These are phyloP conservation scores for Lamprotornis superbus DNA, from an alignment of 2,113 vertebrate species.

Conservation along the genomic window DNA sequence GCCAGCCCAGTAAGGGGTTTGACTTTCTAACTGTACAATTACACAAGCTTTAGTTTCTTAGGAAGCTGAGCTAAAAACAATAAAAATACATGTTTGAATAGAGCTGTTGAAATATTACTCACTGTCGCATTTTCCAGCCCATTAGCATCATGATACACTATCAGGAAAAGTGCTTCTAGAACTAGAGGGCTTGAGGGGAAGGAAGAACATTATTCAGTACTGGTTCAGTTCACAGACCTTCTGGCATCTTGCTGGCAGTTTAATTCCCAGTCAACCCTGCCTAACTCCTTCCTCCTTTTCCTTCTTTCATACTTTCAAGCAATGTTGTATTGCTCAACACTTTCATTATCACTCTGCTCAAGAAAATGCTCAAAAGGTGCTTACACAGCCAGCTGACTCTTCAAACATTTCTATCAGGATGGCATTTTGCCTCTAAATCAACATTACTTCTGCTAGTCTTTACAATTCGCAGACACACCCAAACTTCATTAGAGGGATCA, in stretches of 20 bases:
- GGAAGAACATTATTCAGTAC: background rate
- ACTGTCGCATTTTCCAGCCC: background rate
- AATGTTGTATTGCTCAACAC: background rate
- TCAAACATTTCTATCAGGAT: background rate
- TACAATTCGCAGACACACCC: background rate
- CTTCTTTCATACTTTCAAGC: background rate
- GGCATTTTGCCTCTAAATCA: constrained; percentile 11
- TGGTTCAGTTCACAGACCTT: background rate
- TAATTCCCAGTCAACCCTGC: background rate
- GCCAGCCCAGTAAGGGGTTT: background rate
- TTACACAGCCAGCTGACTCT: background rate
- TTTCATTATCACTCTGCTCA: background rate
- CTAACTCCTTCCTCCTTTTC: background rate
- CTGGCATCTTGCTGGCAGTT: background rate
- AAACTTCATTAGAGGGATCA: background rate
- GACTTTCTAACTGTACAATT: background rate
- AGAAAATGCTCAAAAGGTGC: background rate
- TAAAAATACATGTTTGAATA: background rate
- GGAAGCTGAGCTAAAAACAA: background rate
- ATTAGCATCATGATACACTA: background rate
- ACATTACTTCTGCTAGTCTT: background rate
- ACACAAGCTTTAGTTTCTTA: background rate
- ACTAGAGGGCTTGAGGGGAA: background rate
- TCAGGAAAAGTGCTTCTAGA: background rate
- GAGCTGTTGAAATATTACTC: background rate